These are phyloP conservation scores for Mycteria americana DNA, from an alignment of 2,797 vertebrate genomes.

Conservation along the genomic window DNA sequence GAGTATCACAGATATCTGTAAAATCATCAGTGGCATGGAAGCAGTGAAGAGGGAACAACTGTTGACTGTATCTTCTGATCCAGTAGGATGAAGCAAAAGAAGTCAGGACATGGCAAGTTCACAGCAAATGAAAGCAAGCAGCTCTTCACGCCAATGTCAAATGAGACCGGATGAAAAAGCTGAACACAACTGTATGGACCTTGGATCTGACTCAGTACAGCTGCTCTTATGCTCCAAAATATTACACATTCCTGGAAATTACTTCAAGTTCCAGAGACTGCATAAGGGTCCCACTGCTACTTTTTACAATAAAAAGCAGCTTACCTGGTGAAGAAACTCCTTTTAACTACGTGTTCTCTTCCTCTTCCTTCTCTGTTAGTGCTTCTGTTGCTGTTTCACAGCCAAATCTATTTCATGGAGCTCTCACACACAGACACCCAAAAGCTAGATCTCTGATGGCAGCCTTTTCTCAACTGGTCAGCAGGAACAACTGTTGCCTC, in stretches of 20 bases:
- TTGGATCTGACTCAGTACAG: neutral
- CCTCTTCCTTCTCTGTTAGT: neutral
- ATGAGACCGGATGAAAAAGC: neutral
- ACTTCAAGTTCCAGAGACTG: neutral
- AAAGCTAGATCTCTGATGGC: neutral
- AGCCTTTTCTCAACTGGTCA: neutral
- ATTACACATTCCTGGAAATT: neutral
- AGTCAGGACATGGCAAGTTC: neutral
- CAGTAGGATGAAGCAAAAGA: neutral
- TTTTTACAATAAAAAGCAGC: constrained; percentile 36
- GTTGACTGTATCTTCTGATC: neutral
- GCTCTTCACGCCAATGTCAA: neutral
- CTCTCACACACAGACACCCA: neutral
- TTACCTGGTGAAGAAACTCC: constrained; percentile 7
- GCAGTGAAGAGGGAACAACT: neutral
- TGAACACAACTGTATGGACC: neutral
- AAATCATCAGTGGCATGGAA: neutral
- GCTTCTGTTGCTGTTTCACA: neutral
- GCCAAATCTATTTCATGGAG: neutral
- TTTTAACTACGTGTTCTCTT: neutral
- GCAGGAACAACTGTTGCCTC: neutral
- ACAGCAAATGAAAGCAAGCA: neutral
- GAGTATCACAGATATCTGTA: neutral
- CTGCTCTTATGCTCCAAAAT: neutral
- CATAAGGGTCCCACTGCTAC: neutral